Evolutionary conservation across 2,113 vertebrate genomes (phyloP).

Genomic region (Apteryx owenii): DNA sequence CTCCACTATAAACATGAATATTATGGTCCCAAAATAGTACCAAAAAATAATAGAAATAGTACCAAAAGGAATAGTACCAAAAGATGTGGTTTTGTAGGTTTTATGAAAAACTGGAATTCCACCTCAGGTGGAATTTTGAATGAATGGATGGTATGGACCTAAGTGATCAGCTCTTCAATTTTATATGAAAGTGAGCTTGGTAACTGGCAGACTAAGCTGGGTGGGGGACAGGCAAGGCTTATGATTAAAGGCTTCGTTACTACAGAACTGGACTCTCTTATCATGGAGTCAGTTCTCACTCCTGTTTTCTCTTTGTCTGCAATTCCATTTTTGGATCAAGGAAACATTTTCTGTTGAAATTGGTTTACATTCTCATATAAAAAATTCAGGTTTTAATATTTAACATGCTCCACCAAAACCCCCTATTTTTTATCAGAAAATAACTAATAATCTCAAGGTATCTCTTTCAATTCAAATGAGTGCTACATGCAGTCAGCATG

Average conservation of each 20-base stretch:
- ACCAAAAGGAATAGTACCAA: not conserved
- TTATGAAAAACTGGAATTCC: not conserved
- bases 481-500: not conserved
- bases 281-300: not conserved
- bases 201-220: not conserved
- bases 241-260: accelerated
- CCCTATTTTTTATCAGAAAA: not conserved
- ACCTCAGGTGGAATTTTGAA: not conserved
- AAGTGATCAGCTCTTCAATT: not conserved
- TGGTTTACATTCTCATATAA: not conserved
- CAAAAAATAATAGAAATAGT: no score
- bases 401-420: not conserved
- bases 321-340: not conserved
- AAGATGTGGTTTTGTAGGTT: not conserved
- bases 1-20: not conserved
- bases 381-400: not conserved
- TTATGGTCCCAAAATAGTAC: no score
- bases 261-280: not conserved
- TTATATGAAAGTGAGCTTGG: not conserved
- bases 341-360: not conserved
- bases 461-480: not conserved
- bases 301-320: not conserved
- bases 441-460: not conserved
- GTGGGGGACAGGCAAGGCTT: not conserved
- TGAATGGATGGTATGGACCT: not conserved